Percentiles rank a stretch among this genome's conserved stretches.
Conservation (phyloP, 2,888 invertebrate genomes). For the Uloborus plumipes region DNA sequence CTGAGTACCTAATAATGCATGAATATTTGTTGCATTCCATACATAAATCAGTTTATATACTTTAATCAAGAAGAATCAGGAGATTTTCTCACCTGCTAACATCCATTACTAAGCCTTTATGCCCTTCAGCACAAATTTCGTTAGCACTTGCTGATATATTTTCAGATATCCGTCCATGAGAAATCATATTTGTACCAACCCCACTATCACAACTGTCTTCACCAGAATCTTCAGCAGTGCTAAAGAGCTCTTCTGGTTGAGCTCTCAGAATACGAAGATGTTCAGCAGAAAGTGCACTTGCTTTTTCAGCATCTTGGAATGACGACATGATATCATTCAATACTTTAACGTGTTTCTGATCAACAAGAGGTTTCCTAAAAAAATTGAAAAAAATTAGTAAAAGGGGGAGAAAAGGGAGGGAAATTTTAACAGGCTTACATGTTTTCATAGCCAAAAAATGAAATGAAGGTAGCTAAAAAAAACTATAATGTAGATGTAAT, state of each 20-base stretch:
- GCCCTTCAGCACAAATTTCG: slow-evolving; percentile 22
- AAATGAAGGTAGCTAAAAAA: too few relatives aligned
- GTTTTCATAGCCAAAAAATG: too few relatives aligned
- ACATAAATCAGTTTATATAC: too few relatives aligned
- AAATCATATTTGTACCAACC: background rate
- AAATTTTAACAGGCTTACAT: too few relatives aligned
- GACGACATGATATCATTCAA: slow-evolving; percentile 26
- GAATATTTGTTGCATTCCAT: too few relatives aligned
- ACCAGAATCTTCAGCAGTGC: slow-evolving; percentile 2
- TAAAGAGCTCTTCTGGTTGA: background rate
- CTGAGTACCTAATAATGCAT: too few relatives aligned
- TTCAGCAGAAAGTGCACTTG: slow-evolving; percentile 28
- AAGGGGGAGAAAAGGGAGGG: too few relatives aligned
- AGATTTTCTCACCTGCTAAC: slow-evolving; percentile 14
- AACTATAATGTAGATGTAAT: too few relatives aligned
- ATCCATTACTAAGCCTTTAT: slow-evolving; percentile 1
- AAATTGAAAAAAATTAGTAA: background rate
- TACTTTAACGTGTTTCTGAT: slow-evolving; percentile 25
- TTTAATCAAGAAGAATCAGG: too few relatives aligned
- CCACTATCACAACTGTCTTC: slow-evolving; percentile 17
- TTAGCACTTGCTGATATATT: slow-evolving; percentile 10
- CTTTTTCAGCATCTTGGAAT: slow-evolving; percentile 31
- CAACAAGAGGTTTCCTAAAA: slow-evolving; percentile 25
- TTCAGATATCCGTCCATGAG: slow-evolving; percentile 12
- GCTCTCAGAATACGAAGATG: slow-evolving; percentile 28